phyloP scores from a whole-genome alignment of 1,140 invertebrate species.

The Hylyphantes graminicola region DNA sequence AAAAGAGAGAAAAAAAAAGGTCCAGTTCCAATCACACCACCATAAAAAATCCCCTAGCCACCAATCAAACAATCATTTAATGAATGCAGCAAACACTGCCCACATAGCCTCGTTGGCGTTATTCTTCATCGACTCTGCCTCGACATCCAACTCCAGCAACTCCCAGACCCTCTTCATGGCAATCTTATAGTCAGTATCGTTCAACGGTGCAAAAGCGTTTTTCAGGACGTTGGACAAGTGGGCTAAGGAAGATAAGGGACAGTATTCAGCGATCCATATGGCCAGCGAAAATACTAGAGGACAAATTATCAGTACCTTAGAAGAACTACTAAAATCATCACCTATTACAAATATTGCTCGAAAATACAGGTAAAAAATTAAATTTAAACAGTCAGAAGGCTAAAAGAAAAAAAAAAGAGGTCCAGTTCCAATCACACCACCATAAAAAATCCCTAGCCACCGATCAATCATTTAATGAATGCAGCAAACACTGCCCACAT shows the following conservation, averaged over 20 bases:
- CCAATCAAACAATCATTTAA: constrained; percentile 77
- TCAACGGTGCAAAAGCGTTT: constrained; percentile 99
- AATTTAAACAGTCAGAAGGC: no score
- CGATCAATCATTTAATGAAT: constrained; percentile 86
- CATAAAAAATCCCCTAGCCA: no score
- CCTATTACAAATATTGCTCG: no score
- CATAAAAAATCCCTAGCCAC: no score
- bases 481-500: constrained; percentile 99
- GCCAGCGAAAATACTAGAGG: constrained; percentile 72
- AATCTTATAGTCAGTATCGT: constrained; percentile 98
- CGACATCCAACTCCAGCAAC: constrained; percentile 95
- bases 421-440: no score
- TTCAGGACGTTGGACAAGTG: constrained; percentile 99
- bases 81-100: constrained; percentile 98
- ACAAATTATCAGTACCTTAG: no score
- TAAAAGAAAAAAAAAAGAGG: no score
- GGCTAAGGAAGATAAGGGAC: constrained; percentile 91
- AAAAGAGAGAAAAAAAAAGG: no score
- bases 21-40: no score
- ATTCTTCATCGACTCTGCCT: constrained; percentile 87
- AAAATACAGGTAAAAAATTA: no score
- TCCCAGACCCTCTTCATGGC: constrained; percentile 96
- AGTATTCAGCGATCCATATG: constrained; percentile 95
- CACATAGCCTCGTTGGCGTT: constrained; percentile 94
- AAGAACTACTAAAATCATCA: no score